phyloP scores from a whole-genome alignment of 2,888 invertebrate species.

The Napeogenes sylphis region DNA sequence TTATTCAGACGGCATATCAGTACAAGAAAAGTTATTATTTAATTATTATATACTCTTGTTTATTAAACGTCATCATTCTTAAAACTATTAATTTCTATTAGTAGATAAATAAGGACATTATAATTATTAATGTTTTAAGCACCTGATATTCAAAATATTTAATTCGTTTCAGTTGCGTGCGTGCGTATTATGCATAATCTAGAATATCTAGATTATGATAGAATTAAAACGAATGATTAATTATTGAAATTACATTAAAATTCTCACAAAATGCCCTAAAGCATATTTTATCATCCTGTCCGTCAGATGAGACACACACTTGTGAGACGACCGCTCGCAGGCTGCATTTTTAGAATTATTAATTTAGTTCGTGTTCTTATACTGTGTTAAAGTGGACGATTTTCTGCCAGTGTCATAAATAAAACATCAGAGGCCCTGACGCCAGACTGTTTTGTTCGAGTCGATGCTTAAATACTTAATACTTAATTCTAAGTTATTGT shows the following conservation, averaged over 20 bases:
- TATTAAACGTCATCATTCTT: not conserved
- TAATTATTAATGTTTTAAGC: not conserved
- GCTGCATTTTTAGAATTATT: constrained; percentile 75
- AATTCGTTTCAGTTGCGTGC: not conserved
- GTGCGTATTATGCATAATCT: too few species aligned
- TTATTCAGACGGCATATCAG: too few species aligned
- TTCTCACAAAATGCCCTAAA: constrained; percentile 32
- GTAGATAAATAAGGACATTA: too few species aligned
- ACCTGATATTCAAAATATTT: not conserved
- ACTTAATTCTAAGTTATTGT: constrained; percentile 44
- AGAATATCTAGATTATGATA: not conserved
- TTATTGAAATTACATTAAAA: constrained; percentile 1
- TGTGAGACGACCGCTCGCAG: constrained; percentile 49
- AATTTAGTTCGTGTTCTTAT: constrained; percentile 70
- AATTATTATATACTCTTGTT: too few species aligned
- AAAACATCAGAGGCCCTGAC: constrained; percentile 58
- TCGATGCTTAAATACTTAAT: constrained; percentile 44
- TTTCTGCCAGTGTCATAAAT: constrained; percentile 68
- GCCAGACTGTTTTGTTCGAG: constrained; percentile 52
- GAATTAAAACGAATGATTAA: not conserved
- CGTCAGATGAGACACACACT: constrained; percentile 50
- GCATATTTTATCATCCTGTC: constrained; percentile 51
- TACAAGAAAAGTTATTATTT: too few species aligned
- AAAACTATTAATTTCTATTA: not conserved
- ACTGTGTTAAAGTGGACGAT: constrained; percentile 67